Evolutionary conservation across 2,797 vertebrate genomes (phyloP), one percentile per base, ranked within the genome.

Genomic region (Muscicapa comitata): DNA sequence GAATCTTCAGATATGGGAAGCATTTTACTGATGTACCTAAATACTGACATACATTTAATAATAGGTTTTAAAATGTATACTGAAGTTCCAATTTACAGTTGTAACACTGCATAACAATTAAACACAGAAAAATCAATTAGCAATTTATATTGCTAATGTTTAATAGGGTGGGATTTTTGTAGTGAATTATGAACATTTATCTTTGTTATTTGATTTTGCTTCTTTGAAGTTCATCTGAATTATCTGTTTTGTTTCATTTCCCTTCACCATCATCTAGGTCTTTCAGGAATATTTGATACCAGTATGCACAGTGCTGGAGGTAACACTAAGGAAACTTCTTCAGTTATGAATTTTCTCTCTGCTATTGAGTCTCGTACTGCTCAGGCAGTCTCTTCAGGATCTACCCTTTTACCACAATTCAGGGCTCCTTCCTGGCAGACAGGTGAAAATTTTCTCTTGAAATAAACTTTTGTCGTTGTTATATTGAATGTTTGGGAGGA

Each of bases 281-380:
- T 98, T 94, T 98, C 98, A 90, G 98, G 98, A 98, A 97, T 98
- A 79, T 99, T 99, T 98, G 99, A 99, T 97, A 96, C 97, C 84
- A 97, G 97, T 97, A 97, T 98, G 85, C 98, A 98, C 94, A 98
- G 95, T 97, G 97, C 98, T 84, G 98, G 97, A 97, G 98, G 98
- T 96, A 99, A 98, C 98, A 98, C 98, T 98, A 98, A 99, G 96
- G 99, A 99, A 97, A 98, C 98, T 93, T 99, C 98, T 94, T 99
- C 99, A 74, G 98, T 99, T 96, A 99, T 99, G 99, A 99, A 98
- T 98, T 99, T 99, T 98, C 98, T 99, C 75, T 98, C 99, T 96
- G 98, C 99, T 97, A 98, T 99, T 93, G 99, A 99, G 96, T 98
- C 99, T 53, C 98, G 98, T 97, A 98, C 98, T 92, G 98, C 98